Base-by-base conservation (phyloP, 1,140 invertebrate genomes). In the Nasonia giraulti region DNA sequence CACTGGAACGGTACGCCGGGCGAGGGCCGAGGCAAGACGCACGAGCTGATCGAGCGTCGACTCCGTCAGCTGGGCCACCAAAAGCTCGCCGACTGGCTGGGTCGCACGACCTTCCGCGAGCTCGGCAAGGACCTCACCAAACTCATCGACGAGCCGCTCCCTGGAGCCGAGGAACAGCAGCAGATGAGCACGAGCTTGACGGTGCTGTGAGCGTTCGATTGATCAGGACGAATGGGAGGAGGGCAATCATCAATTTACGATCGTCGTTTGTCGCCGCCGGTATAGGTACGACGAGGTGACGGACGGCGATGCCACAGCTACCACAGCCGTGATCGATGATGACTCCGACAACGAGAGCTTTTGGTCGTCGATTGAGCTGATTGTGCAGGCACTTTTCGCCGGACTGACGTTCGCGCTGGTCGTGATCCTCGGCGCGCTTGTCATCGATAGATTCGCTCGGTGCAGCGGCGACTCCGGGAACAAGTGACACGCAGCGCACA, bases 41-140 rank as follows among this genome's bases (percentile, higher is more conserved):
- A 95, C 85, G 93, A 94, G 86, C 80, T 90, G 37, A 80, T 95
- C 10, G 89, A 90, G 50, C 93, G 92, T 62, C 92, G 94, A 85
- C 87, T 96, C 12, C 91, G 93, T 44, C 94, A 95, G 91, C 90
- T 96, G 74, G 93, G 92, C 85, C 94, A 92, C 87, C 86, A 87
- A 7, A 92, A 95, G 85, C 87, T 96, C 83, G 94, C 95, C 1
- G 92, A 95, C 88, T 95, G 95, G 94, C 87, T 96, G 1, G 94
- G 94, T 11, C 93, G 90, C 83, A 93, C 93, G 5, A 93, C 94
- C 3, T 95, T 95, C 90, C 89, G 93, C 81, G 91, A 95, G 86
- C 88, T 95, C 68, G 93, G 93, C 17, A 91, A 92, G 84, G 94
- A 95, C 88, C 89, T 95, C 68, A 91, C 94, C 88, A 91, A 92